Base-by-base conservation (phyloP, 2,888 invertebrate genomes). In the Eupithecia inturbata region DNA sequence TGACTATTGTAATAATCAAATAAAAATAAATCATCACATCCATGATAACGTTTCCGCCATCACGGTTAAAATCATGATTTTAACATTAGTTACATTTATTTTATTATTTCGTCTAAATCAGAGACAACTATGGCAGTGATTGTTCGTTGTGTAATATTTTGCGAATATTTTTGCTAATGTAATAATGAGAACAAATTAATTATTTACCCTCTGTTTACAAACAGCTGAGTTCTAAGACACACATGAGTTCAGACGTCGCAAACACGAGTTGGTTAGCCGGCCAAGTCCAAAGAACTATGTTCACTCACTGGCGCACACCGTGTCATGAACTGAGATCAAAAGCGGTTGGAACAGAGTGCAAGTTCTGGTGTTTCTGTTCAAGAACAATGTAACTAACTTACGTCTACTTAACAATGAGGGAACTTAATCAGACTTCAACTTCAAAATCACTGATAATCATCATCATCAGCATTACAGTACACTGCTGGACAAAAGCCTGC, bases 261-360 rank as follows among this genome's bases (percentile, higher is more conserved):
- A 79, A 72, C 77, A 79, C 74, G 73, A 78, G 77, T 78, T 77
- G 67, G 70, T 71, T 22, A 71, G 72, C 72, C 75, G 72, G 70
- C 57, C 72, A 74, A 75, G 73, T 74, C 76, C 72, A 71, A 69
- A 67, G 71, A 77, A 74, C 76, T 62, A 57, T 57, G 62, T 22
- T 62, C 62, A 16, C 31, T 62, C 19, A 19, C 22, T 22, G 7
- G 22, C 10, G 22, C 4, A n/a, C 63, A 12, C 63, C 33, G 26
- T 39, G n/a, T 41, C 39, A 66, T 3, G 22, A 39, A 33, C 66
- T 22, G 39, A 26, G 66, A 10, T 79, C 71, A 80, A 71, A 76
- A 78, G 78, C 77, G 74, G 80, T 81, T 79, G 80, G 4, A 83
- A 81, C 77, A 81, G 76, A 68, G 60, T 28, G 31, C 31, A 33